phyloP scores from a whole-genome alignment of 2,888 invertebrate species.

The Eurytoma adleriae region DNA sequence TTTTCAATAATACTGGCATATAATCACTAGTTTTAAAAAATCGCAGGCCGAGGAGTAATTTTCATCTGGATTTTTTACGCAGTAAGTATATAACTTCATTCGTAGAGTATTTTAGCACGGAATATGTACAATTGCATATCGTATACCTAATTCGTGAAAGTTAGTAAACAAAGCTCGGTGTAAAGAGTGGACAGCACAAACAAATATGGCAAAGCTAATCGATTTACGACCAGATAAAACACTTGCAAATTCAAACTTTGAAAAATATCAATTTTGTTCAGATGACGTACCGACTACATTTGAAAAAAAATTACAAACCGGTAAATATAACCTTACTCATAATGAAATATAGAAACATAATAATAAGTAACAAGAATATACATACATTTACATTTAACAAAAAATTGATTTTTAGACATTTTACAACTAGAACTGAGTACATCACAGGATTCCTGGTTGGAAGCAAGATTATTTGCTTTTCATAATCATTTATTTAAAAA shows the following conservation, averaged over 20 bases:
- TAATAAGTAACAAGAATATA: neutral
- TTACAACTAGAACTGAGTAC: conserved; percentile 65
- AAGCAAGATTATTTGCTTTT: conserved; percentile 71
- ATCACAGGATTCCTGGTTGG: conserved; percentile 70
- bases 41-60: too few species aligned
- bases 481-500: conserved; percentile 73
- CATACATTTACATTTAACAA: conserved; percentile 13
- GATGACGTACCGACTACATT: conserved; percentile 61
- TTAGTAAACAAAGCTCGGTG: too few species aligned
- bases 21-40: too few species aligned
- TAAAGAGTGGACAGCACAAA: too few species aligned
- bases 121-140: too few species aligned
- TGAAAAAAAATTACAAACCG: conserved; percentile 63
- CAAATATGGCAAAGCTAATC: conserved; percentile 68
- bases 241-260: conserved; percentile 67
- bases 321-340: conserved; percentile 58
- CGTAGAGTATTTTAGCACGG: too few species aligned
- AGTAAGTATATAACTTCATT: too few species aligned
- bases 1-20: too few species aligned
- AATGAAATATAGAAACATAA: conserved; percentile 3
- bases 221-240: conserved; percentile 68
- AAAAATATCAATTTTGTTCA: conserved; percentile 71
- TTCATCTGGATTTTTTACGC: too few species aligned
- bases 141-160: too few species aligned
- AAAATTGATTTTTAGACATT: conserved; percentile 64